These are phyloP conservation scores for Leucozona laternaria DNA, from an alignment of 2,888 invertebrate species.

Conservation along the genomic window DNA sequence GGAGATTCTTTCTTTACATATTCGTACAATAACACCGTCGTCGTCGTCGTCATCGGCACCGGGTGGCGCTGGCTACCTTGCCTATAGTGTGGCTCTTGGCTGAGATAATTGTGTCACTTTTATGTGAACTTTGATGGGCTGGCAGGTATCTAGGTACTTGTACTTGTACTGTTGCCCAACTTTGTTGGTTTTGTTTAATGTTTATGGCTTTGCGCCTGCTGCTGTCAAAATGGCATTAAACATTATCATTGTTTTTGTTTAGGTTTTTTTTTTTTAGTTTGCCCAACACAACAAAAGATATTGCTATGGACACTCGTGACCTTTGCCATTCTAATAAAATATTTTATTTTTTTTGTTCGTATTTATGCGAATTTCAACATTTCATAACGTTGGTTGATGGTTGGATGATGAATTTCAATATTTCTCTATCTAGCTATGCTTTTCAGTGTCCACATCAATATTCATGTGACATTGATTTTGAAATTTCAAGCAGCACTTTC, in stretches of 20 bases:
- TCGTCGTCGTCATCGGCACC: conserved; percentile 2
- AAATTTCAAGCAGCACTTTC: conserved; percentile 35
- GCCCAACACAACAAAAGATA: conserved; percentile 18
- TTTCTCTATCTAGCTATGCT: background rate
- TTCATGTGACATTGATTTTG: conserved; percentile 47
- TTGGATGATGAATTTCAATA: conserved; percentile 46
- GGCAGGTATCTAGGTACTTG: conserved; percentile 1
- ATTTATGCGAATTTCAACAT: conserved; percentile 49
- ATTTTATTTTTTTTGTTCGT: conserved; percentile 14
- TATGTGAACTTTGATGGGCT: conserved; percentile 67
- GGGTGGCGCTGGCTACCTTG: conserved; percentile 4
- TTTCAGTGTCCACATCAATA: conserved; percentile 31
- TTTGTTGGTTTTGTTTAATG: conserved; percentile 25
- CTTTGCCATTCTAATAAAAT: conserved; percentile 33
- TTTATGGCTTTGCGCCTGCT: conserved; percentile 14
- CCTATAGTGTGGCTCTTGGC: conserved; percentile 5
- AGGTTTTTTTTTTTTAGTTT: conserved; percentile 21
- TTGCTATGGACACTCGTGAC: conserved; percentile 45
- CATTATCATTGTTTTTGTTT: conserved; percentile 52
- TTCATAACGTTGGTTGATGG: background rate
- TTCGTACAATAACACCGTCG: background rate
- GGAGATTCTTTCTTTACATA: conserved; percentile 31
- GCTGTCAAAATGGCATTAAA: conserved; percentile 54
- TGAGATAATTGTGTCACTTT: conserved; percentile 67
- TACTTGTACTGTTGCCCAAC: conserved; percentile 54